Evolutionary conservation across 2,888 invertebrate species (phyloP), one percentile per base, ranked within the genome.

Genomic region (Caenorhabditis angaria): DNA sequence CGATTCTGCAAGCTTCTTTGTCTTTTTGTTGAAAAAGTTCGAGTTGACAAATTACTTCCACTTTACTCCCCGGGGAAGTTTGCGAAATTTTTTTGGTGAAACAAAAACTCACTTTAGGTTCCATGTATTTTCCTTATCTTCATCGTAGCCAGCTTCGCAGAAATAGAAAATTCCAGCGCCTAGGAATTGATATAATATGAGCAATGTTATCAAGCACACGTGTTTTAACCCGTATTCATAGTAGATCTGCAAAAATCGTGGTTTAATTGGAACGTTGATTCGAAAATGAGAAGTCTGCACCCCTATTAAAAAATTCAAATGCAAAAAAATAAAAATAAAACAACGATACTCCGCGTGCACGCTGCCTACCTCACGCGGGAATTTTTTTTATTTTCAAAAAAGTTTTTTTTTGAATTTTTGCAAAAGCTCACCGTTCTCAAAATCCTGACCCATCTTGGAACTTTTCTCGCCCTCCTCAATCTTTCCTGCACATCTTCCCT

Each of bases 201-300:
- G 77, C 35, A 83, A 48, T 2, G 58, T 32, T 24, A 83, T 72
- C 22, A 83, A 70, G 28, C 70, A 74, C 12, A 80, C 61, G 65
- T 83, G 83, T 67, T 83, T 83, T 22, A 83, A 66, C 18, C 83
- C 83, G 67, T 82, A 83, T 61, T 83, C 82, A 61, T 83, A 80
- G 50, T 83, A 83, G 25, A 84, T 68, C 69, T 80, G 61, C 24
- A 64, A 58, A 20, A 55, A 12, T 8, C 4, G n/a, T 22, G 35
- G 14, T 4, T 57, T 57, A 22, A 20, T n/a, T n/a, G n/a, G 8
- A 60, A 14, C 10, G 4, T 22, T 27, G 12, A 22, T 10, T 55
- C 5, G 53, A 12, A 55, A 28, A 18, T 55, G 2, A 56, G 53
- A 22, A 18, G 25, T n/a, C n/a, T n/a, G n/a, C n/a, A 48, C 5